Evolutionary conservation across 2,888 invertebrate genomes (phyloP).

Genomic region (Lithophane socia): DNA sequence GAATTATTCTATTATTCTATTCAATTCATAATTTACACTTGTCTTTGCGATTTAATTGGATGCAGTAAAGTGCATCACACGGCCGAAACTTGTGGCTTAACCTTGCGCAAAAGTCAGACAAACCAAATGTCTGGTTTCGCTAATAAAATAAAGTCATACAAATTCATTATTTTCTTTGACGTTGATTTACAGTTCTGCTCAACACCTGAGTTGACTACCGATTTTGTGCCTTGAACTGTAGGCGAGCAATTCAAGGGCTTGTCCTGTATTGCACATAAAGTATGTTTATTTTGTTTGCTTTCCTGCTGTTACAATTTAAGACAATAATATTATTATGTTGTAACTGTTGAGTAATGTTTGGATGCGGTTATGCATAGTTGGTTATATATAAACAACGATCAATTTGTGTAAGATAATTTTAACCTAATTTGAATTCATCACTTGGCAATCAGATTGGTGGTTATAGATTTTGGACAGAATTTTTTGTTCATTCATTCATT

Average conservation of each 20-base stretch:
- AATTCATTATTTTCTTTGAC: constrained; percentile 13
- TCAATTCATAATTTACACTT: too few relatives aligned
- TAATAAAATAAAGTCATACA: not conserved
- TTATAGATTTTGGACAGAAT: not conserved
- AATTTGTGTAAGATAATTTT: not conserved
- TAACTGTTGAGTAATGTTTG: not conserved
- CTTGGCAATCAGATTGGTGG: not conserved
- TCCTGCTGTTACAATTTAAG: constrained; percentile 22
- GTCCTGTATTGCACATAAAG: constrained; percentile 30
- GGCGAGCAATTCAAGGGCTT: constrained; percentile 49
- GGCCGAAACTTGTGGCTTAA: not conserved
- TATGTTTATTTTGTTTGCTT: constrained; percentile 15
- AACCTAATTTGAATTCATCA: not conserved
- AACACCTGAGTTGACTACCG: constrained; percentile 43
- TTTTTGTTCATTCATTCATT: not conserved
- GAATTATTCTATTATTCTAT: too few relatives aligned
- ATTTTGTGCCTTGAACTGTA: constrained; percentile 43
- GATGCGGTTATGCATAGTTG: too few relatives aligned
- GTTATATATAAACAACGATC: too few relatives aligned
- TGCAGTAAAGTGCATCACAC: too few relatives aligned
- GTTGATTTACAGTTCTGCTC: constrained; percentile 24
- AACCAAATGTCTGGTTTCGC: not conserved
- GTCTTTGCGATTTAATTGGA: too few relatives aligned
- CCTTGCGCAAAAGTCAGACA: not conserved
- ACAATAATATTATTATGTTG: not conserved